Percentiles rank a stretch among this genome's conserved stretches.
phyloP scores from a whole-genome alignment of 2,888 invertebrate genomes.

The Lacanobia wlatinum region DNA sequence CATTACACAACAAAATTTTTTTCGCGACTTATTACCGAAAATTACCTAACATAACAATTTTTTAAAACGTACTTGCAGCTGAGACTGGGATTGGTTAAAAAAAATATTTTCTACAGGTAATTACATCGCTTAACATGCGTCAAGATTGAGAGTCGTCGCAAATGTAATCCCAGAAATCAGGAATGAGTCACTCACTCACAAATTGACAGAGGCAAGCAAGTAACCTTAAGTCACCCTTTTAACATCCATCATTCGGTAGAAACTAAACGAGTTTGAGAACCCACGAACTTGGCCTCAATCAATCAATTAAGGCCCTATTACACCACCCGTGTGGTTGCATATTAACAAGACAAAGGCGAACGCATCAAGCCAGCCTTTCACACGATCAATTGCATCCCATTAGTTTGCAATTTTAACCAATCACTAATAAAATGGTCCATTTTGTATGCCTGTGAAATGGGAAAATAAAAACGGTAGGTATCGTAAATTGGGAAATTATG shows the following conservation, averaged over 20 bases:
- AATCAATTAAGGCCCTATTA: conserved; percentile 1
- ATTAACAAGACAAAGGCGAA: not conserved
- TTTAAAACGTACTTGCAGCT: too few species aligned
- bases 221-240: not conserved
- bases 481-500: not conserved
- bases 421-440: not conserved
- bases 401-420: conserved; percentile 9
- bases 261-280: not conserved
- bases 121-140: too few species aligned
- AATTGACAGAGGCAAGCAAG: not conserved
- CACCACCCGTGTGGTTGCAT: not conserved
- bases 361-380: not conserved
- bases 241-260: not conserved
- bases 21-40: too few species aligned
- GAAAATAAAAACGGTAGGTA: not conserved
- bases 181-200: not conserved
- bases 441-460: not conserved
- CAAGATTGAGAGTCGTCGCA: too few species aligned
- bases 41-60: too few species aligned
- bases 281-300: not conserved
- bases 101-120: too few species aligned
- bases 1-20: too few species aligned
- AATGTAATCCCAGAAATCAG: not conserved
- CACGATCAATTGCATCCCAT: conserved; percentile 9
- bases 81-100: not conserved